Percentiles rank a stretch among this genome's conserved stretches.
phyloP scores from a whole-genome alignment of 2,113 vertebrate species.

The Brachyistius frenatus region DNA sequence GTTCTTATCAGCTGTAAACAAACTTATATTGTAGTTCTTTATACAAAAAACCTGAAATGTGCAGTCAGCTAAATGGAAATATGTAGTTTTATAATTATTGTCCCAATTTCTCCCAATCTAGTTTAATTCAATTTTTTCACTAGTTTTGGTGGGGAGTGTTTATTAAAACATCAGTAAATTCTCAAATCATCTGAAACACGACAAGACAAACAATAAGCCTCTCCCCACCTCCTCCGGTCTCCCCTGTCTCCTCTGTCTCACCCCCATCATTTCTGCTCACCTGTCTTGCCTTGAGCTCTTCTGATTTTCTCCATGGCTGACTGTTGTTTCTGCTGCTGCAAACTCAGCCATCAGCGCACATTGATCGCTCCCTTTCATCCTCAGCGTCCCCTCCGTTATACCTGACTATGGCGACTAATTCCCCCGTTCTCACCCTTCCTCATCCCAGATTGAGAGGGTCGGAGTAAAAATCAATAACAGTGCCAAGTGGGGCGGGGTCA shows the following conservation, averaged over 20 bases:
- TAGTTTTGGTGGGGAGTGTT: neutral
- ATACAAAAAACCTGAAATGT: too few relatives aligned
- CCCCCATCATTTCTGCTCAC: slow-evolving; percentile 80
- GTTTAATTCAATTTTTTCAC: too few relatives aligned
- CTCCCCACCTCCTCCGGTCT: slow-evolving; percentile 61
- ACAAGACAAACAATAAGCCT: slow-evolving; percentile 28
- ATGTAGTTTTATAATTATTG: too few relatives aligned
- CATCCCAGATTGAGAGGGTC: slow-evolving; percentile 89
- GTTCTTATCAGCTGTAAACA: too few relatives aligned
- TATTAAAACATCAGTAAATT: slow-evolving; percentile 24
- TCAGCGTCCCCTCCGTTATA: slow-evolving; percentile 83
- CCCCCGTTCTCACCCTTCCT: slow-evolving; percentile 82
- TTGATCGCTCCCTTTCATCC: slow-evolving; percentile 87
- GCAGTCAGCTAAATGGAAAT: too few relatives aligned
- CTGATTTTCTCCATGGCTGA: slow-evolving; percentile 73
- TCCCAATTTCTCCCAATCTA: too few relatives aligned
- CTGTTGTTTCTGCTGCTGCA: slow-evolving; percentile 78
- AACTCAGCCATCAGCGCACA: slow-evolving; percentile 87
- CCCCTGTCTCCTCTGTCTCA: slow-evolving; percentile 53
- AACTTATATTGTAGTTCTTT: too few relatives aligned
- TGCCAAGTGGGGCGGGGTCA: slow-evolving; percentile 87
- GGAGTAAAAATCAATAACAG: slow-evolving; percentile 88
- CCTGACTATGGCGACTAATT: slow-evolving; percentile 80
- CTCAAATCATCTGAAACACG: slow-evolving; percentile 1
- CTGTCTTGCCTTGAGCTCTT: slow-evolving; percentile 79